phyloP scores from a whole-genome alignment of 1,140 invertebrate species.

The Diorhabda elongata region DNA sequence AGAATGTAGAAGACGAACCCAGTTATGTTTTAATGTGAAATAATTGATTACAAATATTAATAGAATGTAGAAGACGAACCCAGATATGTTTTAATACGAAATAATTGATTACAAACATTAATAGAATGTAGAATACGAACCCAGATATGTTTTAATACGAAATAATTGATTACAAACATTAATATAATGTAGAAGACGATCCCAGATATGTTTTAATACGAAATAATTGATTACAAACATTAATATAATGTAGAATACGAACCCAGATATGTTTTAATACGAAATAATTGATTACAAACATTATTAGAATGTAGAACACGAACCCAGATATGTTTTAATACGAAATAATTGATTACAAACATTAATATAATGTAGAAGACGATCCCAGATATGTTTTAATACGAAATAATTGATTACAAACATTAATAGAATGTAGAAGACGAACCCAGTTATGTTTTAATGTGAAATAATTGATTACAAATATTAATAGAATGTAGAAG shows the following conservation, averaged over 20 bases:
- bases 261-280: too few species aligned
- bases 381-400: too few species aligned
- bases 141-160: too few species aligned
- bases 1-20: too few species aligned
- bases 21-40: too few species aligned
- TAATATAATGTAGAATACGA: too few species aligned
- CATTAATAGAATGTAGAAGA: background rate
- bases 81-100: background rate
- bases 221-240: background rate
- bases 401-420: too few species aligned
- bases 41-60: background rate
- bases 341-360: background rate
- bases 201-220: slow-evolving; percentile 3
- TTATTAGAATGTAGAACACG: background rate
- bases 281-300: too few species aligned
- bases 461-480: background rate
- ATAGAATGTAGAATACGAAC: too few species aligned
- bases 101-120: background rate
- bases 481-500: background rate
- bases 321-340: slow-evolving; percentile 4
- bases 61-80: background rate
- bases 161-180: background rate
- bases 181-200: background rate
- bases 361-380: background rate
- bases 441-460: slow-evolving; percentile 4